Base-by-base conservation (phyloP, 1,140 invertebrate species). In the Cydia strobilella region DNA sequence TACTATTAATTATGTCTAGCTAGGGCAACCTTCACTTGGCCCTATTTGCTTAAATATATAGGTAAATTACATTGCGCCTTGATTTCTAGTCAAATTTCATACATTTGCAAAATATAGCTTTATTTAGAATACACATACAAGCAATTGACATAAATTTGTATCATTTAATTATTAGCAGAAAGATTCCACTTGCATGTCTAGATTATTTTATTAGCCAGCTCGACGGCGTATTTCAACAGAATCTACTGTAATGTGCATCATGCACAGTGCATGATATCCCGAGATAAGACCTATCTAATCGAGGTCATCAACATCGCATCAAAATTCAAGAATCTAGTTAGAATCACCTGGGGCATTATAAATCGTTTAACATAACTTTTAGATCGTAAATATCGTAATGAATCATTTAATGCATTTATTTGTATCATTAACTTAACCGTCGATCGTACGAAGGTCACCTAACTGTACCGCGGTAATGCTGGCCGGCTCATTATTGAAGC, bases 391-490 rank as follows among this genome's bases (percentile, higher is more conserved):
- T n/a, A 18, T 51, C n/a, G 18, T 20, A 59, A 20, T 59, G 35
- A 69, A 48, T 45, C 18, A 27, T 75, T 25, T 27, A 54, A 65
- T 15, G 18, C 42, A 66, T 65, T 62, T 74, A 54, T 74, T 79
- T 75, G 72, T 75, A 54, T 69, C 65, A 65, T 69, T 35, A 69
- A 39, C 15, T 31, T 69, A 69, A 12, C 31, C 27, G 59, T n/a
- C 66, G 48, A 45, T 63, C 75, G 75, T 79, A 80, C 82, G 79
- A 78, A 78, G 84, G 84, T 85, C 82, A 84, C 65, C 66, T 88
- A 86, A 86, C 85, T 82, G 85, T 83, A 83, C 71, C 73, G 20
- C 54, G 23, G 65, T 79, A 79, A 84, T 84, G 71, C 54, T 48
- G 71, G 65, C 23, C 27, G 18, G 72, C 74, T 76, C 69, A 45